These are phyloP conservation scores for Nineta flava DNA, from an alignment of 2,888 invertebrate species.

Conservation along the genomic window DNA sequence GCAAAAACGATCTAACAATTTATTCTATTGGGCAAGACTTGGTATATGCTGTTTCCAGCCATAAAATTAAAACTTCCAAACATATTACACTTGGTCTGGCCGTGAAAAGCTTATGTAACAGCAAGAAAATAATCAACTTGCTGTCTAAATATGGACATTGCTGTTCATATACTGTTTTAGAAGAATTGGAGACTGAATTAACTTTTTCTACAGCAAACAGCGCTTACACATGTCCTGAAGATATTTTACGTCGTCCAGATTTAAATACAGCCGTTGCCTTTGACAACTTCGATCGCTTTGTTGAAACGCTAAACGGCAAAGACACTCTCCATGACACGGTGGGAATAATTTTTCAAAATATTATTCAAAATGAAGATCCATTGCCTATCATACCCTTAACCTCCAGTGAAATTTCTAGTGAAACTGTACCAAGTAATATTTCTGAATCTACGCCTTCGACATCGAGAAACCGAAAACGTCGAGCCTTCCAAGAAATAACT, in stretches of 20 bases:
- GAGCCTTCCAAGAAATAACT: constrained; percentile 5
- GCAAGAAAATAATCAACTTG: constrained; percentile 15
- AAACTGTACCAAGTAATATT: background rate
- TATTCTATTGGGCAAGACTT: too few relatives aligned
- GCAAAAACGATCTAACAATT: too few relatives aligned
- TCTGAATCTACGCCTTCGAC: background rate
- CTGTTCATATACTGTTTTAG: constrained; percentile 13
- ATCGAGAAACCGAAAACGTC: constrained; percentile 9
- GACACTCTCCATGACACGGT: background rate
- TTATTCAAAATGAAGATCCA: constrained; percentile 8
- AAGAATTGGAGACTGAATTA: constrained; percentile 13
- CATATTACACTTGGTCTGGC: constrained; percentile 15
- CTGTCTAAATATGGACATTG: constrained; percentile 15
- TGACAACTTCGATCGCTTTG: constrained; percentile 9
- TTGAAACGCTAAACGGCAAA: background rate
- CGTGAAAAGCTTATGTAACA: constrained; percentile 16
- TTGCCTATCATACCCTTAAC: too few relatives aligned
- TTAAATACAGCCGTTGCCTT: constrained; percentile 13
- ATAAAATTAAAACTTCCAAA: constrained; percentile 5
- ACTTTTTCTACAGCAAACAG: constrained; percentile 5
- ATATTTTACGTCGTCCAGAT: constrained; percentile 7
- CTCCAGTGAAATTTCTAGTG: too few relatives aligned
- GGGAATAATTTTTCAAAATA: constrained; percentile 5
- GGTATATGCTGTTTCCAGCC: too few relatives aligned
- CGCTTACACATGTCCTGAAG: constrained; percentile 11